A percentile compares a stretch with the other conserved stretches of the same genome.
phyloP scores from a whole-genome alignment of 2,797 vertebrate species.

The Bradypodion pumilum region DNA sequence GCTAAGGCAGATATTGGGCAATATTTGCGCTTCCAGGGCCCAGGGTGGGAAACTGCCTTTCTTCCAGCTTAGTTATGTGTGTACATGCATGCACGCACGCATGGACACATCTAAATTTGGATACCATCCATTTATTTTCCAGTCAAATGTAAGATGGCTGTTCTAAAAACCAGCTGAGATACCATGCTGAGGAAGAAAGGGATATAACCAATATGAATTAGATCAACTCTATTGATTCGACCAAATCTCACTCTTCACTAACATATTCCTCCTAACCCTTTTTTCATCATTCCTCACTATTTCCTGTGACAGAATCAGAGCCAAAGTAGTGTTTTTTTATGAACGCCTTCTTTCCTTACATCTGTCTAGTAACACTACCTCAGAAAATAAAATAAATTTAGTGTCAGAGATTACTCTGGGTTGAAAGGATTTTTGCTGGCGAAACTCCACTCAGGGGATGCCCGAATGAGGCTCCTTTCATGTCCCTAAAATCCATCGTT shows the following conservation, averaged over 20 bases:
- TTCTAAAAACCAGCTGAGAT: not conserved
- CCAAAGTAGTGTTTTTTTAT: not conserved
- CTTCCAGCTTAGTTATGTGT: not conserved
- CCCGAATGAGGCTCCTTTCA: too few relatives aligned
- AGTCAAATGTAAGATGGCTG: not conserved
- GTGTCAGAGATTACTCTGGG: too few relatives aligned
- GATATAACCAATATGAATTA: not conserved
- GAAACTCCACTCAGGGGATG: too few relatives aligned
- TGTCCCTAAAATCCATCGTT: too few relatives aligned
- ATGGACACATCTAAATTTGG: not conserved
- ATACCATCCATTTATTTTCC: not conserved
- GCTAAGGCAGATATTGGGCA: too few relatives aligned
- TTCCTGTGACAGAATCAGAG: not conserved
- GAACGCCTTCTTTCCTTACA: slow-evolving; percentile 14
- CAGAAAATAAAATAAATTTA: too few relatives aligned
- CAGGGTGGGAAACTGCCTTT: too few relatives aligned
- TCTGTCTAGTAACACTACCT: slow-evolving; percentile 23
- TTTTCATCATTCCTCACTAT: not conserved
- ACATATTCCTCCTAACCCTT: not conserved
- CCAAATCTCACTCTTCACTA: not conserved
- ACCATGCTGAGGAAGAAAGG: not conserved
- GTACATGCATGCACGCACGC: not conserved
- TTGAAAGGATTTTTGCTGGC: too few relatives aligned
- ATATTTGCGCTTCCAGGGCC: too few relatives aligned
- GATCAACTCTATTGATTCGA: not conserved